These are phyloP conservation scores for Lithobates pipiens DNA, from an alignment of 2,797 vertebrate genomes.

Conservation along the genomic window DNA sequence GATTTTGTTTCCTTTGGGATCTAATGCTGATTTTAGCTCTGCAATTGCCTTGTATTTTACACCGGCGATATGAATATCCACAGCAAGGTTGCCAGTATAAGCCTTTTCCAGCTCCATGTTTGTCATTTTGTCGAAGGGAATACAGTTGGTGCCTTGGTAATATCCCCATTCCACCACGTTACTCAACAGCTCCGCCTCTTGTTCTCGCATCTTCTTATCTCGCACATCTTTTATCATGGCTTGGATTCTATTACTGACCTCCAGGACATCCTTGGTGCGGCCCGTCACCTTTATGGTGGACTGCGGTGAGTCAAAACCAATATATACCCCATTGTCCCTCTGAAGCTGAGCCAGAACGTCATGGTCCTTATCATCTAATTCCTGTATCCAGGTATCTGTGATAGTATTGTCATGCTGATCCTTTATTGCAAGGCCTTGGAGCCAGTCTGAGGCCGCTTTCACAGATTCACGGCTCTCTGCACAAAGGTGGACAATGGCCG, in stretches of 20 bases:
- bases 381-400: slow-evolving; percentile 72
- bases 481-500: slow-evolving; percentile 81
- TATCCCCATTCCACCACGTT: slow-evolving; percentile 84
- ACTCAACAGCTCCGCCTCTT: slow-evolving; percentile 69
- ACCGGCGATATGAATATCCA: slow-evolving; percentile 70
- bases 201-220: slow-evolving; percentile 68
- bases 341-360: slow-evolving; percentile 76
- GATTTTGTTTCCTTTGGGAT: slow-evolving; percentile 67
- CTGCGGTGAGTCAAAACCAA: slow-evolving; percentile 66
- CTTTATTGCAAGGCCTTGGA: slow-evolving; percentile 73
- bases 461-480: slow-evolving; percentile 72
- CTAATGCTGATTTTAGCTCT: slow-evolving; percentile 68
- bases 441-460: slow-evolving; percentile 70
- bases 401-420: slow-evolving; percentile 73
- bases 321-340: slow-evolving; percentile 70
- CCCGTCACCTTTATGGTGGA: slow-evolving; percentile 77
- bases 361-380: slow-evolving; percentile 71
- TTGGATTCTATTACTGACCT: slow-evolving; percentile 59
- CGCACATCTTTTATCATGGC: slow-evolving; percentile 72
- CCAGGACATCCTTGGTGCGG: slow-evolving; percentile 76
- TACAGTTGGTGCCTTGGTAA: slow-evolving; percentile 60
- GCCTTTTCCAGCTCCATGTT: slow-evolving; percentile 83
- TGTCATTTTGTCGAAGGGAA: slow-evolving; percentile 74
- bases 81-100: rapidly evolving
- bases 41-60: slow-evolving; percentile 75